Base-by-base conservation (phyloP, 2,113 vertebrate genomes). In the Scomber scombrus region DNA sequence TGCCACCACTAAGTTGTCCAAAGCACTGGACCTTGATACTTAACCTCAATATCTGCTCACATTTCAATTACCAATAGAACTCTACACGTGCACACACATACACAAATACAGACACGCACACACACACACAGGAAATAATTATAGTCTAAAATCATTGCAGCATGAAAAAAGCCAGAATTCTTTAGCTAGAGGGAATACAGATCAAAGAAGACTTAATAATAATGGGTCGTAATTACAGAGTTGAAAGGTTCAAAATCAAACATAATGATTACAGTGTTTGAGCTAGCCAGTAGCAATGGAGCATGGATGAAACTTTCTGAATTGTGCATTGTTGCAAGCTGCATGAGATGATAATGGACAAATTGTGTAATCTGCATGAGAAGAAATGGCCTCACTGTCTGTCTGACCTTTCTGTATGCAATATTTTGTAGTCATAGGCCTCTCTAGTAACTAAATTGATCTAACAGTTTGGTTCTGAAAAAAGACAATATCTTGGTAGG, bases 191-290 rank as follows among this genome's bases (percentile, higher is more conserved):
- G 80, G 91, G 84, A 88, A 88, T 85, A 72, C 19, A 81, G 83
- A 94, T 94, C 84, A 94, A 93, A 93, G 88, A 87, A 80, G 75
- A 83, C 64, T 79, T 78, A 88, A 81, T 89, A 92, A 89, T 91
- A 91, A 91, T 84, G 83, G 79, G 46, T 89, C 71, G 54, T 93
- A 90, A 94, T 95, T 93, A 93, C 86, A 81, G 86, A 87, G 89
- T 87, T 86, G 83, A 89, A 93, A 91, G 87, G 91, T 93, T 93
- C 75, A 84, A 87, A 93, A 91, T 94, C 91, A 91, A 93, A 93
- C 91, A 90, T 71, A 77, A 90, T 85, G 83, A 87, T 90, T 90
- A 78, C 82, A 87, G 85, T 88, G 89, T 92, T 90, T 91, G 78
- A 92, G 88, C 75, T 87, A 88, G 90, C 85, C 88, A 73, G 52